Evolutionary conservation across 1,140 invertebrate genomes (phyloP), one percentile per base, ranked within the genome.

Genomic region (Holcopasites calliopsidis): DNA sequence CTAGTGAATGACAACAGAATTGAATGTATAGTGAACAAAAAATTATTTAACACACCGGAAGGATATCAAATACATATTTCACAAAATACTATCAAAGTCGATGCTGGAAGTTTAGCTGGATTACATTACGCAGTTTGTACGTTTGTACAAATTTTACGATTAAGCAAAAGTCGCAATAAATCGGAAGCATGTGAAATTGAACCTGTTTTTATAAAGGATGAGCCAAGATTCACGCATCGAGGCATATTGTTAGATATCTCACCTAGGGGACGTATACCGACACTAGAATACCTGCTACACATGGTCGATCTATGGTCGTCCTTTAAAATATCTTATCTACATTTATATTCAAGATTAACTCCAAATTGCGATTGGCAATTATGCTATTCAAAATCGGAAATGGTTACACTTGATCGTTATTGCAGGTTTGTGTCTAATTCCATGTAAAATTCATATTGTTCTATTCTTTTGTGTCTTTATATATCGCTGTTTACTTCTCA

Each of bases 211-310:
- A 94, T 95, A 57, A 93, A 94, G 84, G 95, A 95, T 83, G 92
- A 93, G 77, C 94, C 94, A 2, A 90, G 92, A 49, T 90, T 95
- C 26, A 87, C 90, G 18, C 93, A 94, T 75, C 89, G 95, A 70
- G 94, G 92, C 16, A 92, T 95, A 73, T 79, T 95, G 18, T 82
- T 95, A 55, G 95, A 95, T 83, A 92, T 95, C 62, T 94, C 94
- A 11, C 90, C 92, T 26, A 91, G 93, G 81, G 94, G 94, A 47
- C 91, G 94, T 50, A 92, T 94, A 72, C 94, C 94, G 18, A 93
- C 91, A 2, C 82, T 94, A 73, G 93, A 94, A 75, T 93, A 93
- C 76, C 85, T 95, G 35, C 91, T 94, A 69, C 92, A 94, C 62
- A 92, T 92, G 21, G 92, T 95, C 18, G 93, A 93, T 74, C 86